Percentiles rank a stretch among this genome's conserved stretches.
phyloP scores from a whole-genome alignment of 2,797 vertebrate genomes.

The Miichthys miiuy region DNA sequence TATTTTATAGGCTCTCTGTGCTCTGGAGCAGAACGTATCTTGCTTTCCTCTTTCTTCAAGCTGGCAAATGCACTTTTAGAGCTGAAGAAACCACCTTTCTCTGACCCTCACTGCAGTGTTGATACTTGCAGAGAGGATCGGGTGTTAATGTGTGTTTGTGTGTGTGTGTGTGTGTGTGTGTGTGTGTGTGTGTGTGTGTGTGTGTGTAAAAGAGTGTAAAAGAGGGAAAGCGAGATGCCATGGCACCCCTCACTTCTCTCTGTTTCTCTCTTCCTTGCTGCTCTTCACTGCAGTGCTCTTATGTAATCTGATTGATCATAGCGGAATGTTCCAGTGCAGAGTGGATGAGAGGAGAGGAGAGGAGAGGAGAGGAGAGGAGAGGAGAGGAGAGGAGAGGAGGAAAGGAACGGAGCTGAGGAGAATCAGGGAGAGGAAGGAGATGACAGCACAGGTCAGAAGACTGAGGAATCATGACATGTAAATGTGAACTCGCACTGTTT shows the following conservation, averaged over 20 bases:
- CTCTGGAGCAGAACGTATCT: constrained; percentile 14
- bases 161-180: background rate
- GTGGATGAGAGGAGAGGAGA: constrained; percentile 36
- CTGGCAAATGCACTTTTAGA: constrained; percentile 13
- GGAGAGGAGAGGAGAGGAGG: constrained; percentile 16
- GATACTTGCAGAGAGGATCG: background rate
- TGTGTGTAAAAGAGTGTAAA: too few species aligned
- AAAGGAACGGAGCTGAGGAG: constrained; percentile 13
- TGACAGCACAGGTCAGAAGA: constrained; percentile 30
- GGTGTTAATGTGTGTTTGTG: constrained; percentile 1
- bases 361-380: constrained; percentile 24
- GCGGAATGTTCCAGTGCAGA: constrained; percentile 58
- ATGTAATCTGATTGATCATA: constrained; percentile 77
- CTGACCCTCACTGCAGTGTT: constrained; percentile 33
- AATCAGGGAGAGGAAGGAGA: constrained; percentile 16
- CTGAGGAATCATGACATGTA: constrained; percentile 13
- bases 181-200: too few species aligned
- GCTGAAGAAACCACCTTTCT: constrained; percentile 9
- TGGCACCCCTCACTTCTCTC: constrained; percentile 38
- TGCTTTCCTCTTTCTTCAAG: constrained; percentile 14
- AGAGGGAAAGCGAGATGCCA: constrained; percentile 17
- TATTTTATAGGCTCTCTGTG: constrained; percentile 2
- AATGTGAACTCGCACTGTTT: background rate
- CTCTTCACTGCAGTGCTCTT: constrained; percentile 75
- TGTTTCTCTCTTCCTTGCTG: constrained; percentile 38